phyloP scores from a whole-genome alignment of 2,113 vertebrate genomes.

The Plecotus auritus region DNA sequence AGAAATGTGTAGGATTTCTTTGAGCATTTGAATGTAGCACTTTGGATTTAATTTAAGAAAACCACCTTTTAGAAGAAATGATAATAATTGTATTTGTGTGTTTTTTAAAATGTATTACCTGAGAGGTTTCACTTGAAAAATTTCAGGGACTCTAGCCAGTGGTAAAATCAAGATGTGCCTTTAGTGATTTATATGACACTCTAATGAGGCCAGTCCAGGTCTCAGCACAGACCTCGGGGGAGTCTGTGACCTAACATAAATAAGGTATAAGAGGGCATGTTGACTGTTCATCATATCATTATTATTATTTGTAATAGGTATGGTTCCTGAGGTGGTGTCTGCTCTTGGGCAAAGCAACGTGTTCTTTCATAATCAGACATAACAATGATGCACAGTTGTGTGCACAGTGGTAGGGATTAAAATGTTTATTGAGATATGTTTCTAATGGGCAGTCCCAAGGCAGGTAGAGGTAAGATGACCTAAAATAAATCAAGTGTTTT shows the following conservation, averaged over 20 bases:
- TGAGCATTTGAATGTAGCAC: background rate
- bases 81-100: slow-evolving; percentile 16
- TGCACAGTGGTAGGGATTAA: background rate
- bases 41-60: slow-evolving; percentile 53
- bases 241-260: slow-evolving; percentile 53
- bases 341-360: background rate
- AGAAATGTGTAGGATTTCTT: slow-evolving; percentile 45
- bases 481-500: background rate
- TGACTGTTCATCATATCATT: slow-evolving; percentile 43
- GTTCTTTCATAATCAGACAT: slow-evolving; percentile 36
- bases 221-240: slow-evolving; percentile 35
- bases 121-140: slow-evolving; percentile 54
- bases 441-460: background rate
- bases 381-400: background rate
- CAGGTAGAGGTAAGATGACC: background rate
- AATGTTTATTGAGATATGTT: background rate
- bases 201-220: slow-evolving; percentile 46
- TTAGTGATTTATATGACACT: slow-evolving; percentile 56
- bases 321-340: slow-evolving; percentile 35
- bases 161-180: slow-evolving; percentile 54
- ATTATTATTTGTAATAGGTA: slow-evolving; percentile 49
- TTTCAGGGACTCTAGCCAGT: background rate
- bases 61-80: slow-evolving; percentile 35
- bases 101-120: slow-evolving; percentile 51
- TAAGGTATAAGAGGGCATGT: slow-evolving; percentile 23